Conservation (phyloP, 53 echinoderm and acorn worm species). For the Henricia sp. region DNA sequence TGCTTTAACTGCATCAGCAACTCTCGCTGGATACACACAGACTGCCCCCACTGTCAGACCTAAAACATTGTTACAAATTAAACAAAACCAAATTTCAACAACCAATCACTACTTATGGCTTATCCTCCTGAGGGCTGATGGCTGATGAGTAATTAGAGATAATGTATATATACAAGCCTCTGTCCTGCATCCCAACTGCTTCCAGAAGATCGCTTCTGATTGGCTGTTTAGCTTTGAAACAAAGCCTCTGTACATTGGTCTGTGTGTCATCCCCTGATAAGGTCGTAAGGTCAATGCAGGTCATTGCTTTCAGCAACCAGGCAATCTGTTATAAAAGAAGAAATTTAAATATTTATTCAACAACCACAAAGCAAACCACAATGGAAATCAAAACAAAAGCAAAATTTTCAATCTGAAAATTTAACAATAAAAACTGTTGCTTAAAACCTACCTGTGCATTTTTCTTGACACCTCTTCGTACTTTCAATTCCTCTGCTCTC, state of each 20-base stretch:
- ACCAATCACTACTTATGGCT: neutral
- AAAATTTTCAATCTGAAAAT: neutral
- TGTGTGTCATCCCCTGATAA: conserved; percentile 95
- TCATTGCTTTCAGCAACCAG: conserved; percentile 93
- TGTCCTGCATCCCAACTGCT: conserved; percentile 88
- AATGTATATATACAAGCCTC: conserved; percentile 64
- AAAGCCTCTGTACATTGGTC: conserved; percentile 95
- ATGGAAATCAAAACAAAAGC: neutral
- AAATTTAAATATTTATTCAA: too few relatives aligned
- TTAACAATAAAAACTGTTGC: neutral
- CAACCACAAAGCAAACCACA: neutral
- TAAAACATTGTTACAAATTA: conserved; percentile 9
- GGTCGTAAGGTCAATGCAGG: conserved; percentile 96
- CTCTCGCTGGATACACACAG: conserved; percentile 92
- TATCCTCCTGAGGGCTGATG: neutral
- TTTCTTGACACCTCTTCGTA: conserved; percentile 90
- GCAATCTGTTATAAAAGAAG: conserved; percentile 69
- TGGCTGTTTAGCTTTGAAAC: conserved; percentile 95
- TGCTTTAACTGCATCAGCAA: conserved; percentile 86
- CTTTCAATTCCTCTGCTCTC: conserved; percentile 80
- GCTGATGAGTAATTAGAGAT: neutral
- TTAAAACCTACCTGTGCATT: conserved; percentile 79
- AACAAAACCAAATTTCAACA: neutral
- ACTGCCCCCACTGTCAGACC: conserved; percentile 92
- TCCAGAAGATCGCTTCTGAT: conserved; percentile 83